phyloP scores from a whole-genome alignment of 2,113 vertebrate species.

The Paedocypris sp. region DNA sequence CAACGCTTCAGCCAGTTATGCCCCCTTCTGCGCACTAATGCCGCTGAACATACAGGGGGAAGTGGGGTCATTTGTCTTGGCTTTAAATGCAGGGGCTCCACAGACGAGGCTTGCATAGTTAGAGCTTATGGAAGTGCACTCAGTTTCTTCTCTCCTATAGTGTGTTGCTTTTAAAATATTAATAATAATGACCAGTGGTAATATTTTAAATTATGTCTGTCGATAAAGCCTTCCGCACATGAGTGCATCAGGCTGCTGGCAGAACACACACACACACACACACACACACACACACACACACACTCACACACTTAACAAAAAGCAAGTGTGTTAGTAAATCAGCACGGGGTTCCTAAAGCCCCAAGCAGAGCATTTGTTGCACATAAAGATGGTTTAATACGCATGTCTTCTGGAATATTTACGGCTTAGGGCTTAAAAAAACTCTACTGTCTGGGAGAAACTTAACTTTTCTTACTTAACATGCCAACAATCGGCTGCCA shows the following conservation, averaged over 20 bases:
- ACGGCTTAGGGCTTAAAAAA: too few species aligned
- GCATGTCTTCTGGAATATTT: too few species aligned
- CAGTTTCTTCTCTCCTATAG: conserved; percentile 9
- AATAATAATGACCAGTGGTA: conserved; percentile 31
- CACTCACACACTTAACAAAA: conserved; percentile 27
- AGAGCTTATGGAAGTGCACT: not conserved
- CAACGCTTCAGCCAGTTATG: not conserved
- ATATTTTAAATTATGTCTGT: conserved; percentile 24
- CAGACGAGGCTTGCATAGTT: conserved; percentile 1
- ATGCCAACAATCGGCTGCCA: too few species aligned
- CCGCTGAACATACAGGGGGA: conserved; percentile 2
- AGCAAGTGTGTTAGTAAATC: conserved; percentile 42
- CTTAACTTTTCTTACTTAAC: too few species aligned
- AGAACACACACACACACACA: conserved; percentile 30
- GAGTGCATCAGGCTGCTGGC: conserved; percentile 10
- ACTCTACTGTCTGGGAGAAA: too few species aligned
- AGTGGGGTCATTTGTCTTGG: conserved; percentile 29
- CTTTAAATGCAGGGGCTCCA: conserved; percentile 4
- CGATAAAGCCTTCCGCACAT: conserved; percentile 30
- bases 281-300: conserved; percentile 27
- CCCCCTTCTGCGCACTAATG: conserved; percentile 6
- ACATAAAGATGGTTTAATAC: too few species aligned
- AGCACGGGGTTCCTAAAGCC: too few species aligned
- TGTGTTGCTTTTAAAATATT: conserved; percentile 37
- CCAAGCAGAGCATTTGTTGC: too few species aligned